Evolutionary conservation across 2,888 invertebrate genomes (phyloP).

Genomic region (Celastrina argiolus): DNA sequence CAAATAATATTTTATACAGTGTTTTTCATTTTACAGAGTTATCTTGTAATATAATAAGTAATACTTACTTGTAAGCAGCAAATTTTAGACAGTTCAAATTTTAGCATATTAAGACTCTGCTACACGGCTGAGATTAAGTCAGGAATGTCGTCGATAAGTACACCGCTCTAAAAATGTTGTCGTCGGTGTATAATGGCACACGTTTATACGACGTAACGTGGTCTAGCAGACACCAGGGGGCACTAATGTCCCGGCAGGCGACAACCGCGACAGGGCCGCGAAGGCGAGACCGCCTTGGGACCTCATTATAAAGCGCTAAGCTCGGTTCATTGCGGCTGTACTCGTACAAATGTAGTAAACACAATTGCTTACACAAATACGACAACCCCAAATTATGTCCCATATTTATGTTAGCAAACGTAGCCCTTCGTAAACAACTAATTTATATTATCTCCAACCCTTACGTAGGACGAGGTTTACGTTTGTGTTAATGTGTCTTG

Average conservation of each 20-base stretch:
- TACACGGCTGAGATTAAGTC: not conserved
- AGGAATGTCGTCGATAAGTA: not conserved
- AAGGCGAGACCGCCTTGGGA: conserved; percentile 50
- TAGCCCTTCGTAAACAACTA: conserved; percentile 4
- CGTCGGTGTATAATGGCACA: not conserved
- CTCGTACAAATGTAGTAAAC: conserved; percentile 18
- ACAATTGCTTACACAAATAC: conserved; percentile 11
- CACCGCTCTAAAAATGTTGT: not conserved
- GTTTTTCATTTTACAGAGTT: not conserved
- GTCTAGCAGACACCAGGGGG: conserved; percentile 10
- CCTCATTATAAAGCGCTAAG: conserved; percentile 60
- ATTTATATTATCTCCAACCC: not conserved
- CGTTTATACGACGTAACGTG: not conserved
- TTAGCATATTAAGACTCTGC: too few species aligned
- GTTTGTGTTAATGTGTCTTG: not conserved
- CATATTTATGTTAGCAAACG: not conserved
- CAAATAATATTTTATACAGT: not conserved
- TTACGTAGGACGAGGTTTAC: not conserved
- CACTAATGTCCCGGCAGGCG: conserved; percentile 22
- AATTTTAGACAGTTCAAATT: not conserved
- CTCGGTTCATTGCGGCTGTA: conserved; percentile 41
- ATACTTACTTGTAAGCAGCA: too few species aligned
- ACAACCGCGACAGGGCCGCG: conserved; percentile 26
- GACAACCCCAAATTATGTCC: conserved; percentile 11
- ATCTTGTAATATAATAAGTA: too few species aligned